Base-by-base conservation (phyloP, 2,113 vertebrate genomes). In the Tenebrosternarchus preto region DNA sequence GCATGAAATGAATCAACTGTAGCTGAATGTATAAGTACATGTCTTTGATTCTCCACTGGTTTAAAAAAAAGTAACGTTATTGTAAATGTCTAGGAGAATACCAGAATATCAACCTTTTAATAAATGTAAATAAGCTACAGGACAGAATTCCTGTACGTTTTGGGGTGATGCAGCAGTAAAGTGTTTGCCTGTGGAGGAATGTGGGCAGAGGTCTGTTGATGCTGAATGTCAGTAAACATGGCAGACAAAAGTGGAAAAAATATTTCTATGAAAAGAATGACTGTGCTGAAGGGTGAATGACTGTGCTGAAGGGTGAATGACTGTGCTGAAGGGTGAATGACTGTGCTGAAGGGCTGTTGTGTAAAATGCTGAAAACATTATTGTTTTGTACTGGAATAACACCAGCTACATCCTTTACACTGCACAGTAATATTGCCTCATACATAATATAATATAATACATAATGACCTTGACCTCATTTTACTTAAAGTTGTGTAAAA, bases 341-440 rank as follows among this genome's bases (percentile, higher is more conserved):
- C 22, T 57, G 24, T 1, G 24, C 9, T 31, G n/a, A 33, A n/a
- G 15, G 0, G 7, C 29, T 39, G 50, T 2, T 12, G 33, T 36
- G 33, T 25, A 36, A 57, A 69, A 69, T 56, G 43, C 36, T 56
- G 29, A 11, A 43, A 59, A 59, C 64, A 16, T 69, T 22, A 9
- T 57, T 39, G 46, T 69, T 68, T 59, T 43, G 25, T n/a, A 27
- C 55, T 43, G 16, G n/a, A 69, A 57, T 24, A 78, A 59, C 66
- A 69, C 3, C 63, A 22, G 19, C 33, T 39, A n/a, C 57, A 80
- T 79, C 39, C 24, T 61, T 78, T 61, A 46, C 57, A 43, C 69
- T 80, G 59, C 78, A 55, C 78, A 80, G 68, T 46, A 71, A 63
- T 55, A 50, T 20, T 19, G 39, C 53, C 20, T 60, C 39, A 53